phyloP scores from a whole-genome alignment of 2,113 vertebrate genomes.

The Corythoichthys haematopterus region DNA sequence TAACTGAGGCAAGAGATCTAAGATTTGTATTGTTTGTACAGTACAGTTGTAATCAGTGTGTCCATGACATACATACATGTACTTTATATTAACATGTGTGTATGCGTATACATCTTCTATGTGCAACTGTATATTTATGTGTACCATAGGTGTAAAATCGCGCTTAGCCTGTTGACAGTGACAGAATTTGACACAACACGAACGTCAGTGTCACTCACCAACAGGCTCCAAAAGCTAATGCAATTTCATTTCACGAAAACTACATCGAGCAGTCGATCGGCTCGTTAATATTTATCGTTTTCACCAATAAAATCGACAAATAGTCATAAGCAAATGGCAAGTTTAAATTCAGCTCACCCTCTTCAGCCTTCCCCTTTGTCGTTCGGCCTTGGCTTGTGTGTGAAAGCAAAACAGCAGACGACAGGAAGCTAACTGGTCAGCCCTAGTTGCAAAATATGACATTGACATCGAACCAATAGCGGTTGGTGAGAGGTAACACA shows the following conservation, averaged over 20 bases:
- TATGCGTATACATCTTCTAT: too few relatives aligned
- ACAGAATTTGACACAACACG: background rate
- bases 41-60: too few relatives aligned
- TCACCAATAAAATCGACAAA: background rate
- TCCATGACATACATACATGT: too few relatives aligned
- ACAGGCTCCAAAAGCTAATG: background rate
- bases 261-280: background rate
- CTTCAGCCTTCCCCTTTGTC: constrained; percentile 42
- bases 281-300: too few relatives aligned
- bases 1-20: too few relatives aligned
- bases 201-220: background rate
- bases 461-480: constrained; percentile 42
- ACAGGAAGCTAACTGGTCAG: constrained; percentile 46
- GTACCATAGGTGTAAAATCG: background rate
- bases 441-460: constrained; percentile 52
- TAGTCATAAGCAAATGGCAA: background rate
- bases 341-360: constrained; percentile 46
- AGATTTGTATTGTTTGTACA: too few relatives aligned
- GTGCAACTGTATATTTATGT: background rate
- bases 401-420: constrained; percentile 6
- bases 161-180: background rate
- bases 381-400: constrained; percentile 45
- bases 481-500: constrained; percentile 2
- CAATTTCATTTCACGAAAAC: background rate
- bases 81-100: too few relatives aligned